These are phyloP conservation scores for Zosterops lateralis DNA, from an alignment of 2,113 vertebrate genomes.

Conservation along the genomic window DNA sequence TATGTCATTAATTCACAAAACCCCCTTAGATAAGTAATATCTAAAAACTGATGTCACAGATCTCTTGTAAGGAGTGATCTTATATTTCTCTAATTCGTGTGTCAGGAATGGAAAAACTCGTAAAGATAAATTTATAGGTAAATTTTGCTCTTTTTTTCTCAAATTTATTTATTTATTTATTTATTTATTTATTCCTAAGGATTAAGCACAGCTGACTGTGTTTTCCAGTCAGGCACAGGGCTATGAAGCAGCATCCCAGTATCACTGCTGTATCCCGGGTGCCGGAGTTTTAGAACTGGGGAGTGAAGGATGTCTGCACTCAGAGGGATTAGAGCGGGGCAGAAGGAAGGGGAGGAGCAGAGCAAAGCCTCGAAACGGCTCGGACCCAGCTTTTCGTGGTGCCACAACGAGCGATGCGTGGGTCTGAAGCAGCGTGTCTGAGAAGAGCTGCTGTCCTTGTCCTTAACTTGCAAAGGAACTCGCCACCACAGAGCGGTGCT, in stretches of 20 bases:
- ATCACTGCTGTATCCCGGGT: background rate
- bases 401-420: accelerated
- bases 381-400: background rate
- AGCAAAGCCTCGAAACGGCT: background rate
- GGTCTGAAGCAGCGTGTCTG: accelerated
- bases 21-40: background rate
- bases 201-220: background rate
- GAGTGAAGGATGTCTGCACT: background rate
- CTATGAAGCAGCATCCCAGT: background rate
- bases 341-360: background rate
- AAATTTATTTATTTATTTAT: background rate
- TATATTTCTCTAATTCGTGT: background rate
- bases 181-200: background rate
- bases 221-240: background rate
- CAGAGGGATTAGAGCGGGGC: background rate
- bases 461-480: background rate
- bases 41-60: background rate
- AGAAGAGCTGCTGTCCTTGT: accelerated
- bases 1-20: background rate
- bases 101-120: background rate
- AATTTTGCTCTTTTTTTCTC: accelerated
- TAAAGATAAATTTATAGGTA: background rate
- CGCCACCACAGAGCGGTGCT: background rate
- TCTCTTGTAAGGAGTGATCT: background rate
- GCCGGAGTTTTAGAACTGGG: background rate